Evolutionary conservation across 2,113 vertebrate species (phyloP).

Genomic region (Podarcis muralis): DNA sequence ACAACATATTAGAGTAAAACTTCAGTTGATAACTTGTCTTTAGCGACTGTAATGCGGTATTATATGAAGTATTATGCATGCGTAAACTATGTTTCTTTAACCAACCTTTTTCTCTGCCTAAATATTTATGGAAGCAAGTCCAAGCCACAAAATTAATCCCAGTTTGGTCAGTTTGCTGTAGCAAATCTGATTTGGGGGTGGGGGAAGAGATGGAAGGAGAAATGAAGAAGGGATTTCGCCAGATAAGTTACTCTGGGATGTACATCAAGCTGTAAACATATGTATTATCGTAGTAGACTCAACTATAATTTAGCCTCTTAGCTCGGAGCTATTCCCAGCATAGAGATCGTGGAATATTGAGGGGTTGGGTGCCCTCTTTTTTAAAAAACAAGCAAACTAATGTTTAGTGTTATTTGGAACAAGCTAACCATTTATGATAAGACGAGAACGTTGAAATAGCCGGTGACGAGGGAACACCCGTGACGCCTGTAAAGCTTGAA

Average conservation of each 20-base stretch:
- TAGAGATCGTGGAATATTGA: neutral
- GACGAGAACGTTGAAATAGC: neutral
- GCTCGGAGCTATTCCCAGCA: slow-evolving; percentile 3
- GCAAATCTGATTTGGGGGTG: neutral
- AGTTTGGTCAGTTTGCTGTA: slow-evolving; percentile 23
- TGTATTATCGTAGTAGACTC: slow-evolving; percentile 23
- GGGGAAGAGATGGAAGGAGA: neutral
- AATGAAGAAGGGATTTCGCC: neutral
- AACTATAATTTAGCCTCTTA: slow-evolving; percentile 3
- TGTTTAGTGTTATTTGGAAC: slow-evolving; percentile 8
- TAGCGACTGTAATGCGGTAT: slow-evolving; percentile 45
- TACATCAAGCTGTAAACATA: slow-evolving; percentile 19
- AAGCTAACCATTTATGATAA: neutral
- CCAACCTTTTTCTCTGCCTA: neutral
- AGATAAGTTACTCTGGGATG: neutral
- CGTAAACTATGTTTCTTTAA: slow-evolving; percentile 36
- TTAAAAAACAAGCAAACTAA: neutral
- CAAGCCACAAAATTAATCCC: neutral
- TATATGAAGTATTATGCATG: slow-evolving; percentile 69
- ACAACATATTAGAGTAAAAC: slow-evolving; percentile 39
- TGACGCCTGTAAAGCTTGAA: slow-evolving; percentile 9
- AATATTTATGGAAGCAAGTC: slow-evolving; percentile 24
- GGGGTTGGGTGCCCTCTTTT: neutral
- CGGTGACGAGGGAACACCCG: neutral
- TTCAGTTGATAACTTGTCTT: neutral